These are phyloP conservation scores for Spea hammondii DNA, from an alignment of 2,797 vertebrate genomes.

Conservation along the genomic window DNA sequence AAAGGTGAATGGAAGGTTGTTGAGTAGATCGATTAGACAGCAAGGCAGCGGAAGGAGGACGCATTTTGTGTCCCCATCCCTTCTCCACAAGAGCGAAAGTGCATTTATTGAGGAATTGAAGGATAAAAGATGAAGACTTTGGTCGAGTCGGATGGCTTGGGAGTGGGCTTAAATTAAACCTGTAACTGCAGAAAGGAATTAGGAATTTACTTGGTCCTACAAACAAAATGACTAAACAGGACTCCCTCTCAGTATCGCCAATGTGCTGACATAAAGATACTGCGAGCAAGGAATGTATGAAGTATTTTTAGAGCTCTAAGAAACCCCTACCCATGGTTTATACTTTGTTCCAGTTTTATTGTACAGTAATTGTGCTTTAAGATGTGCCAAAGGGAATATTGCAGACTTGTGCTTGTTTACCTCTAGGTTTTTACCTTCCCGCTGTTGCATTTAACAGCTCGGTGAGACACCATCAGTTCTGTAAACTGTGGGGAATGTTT, in stretches of 20 bases:
- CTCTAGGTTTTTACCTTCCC: no score
- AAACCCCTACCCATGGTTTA: constrained; percentile 1
- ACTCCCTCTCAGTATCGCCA: not conserved
- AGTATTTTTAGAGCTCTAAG: constrained; percentile 22
- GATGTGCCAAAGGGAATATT: constrained; percentile 3
- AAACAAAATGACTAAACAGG: not conserved
- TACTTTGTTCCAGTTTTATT: constrained; percentile 26
- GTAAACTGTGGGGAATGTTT: no score
- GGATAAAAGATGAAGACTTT: constrained; percentile 15
- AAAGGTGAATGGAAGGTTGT: not conserved
- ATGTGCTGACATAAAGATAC: not conserved
- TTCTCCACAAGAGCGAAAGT: constrained; percentile 22
- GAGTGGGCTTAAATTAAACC: not conserved
- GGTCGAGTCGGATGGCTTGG: constrained; percentile 16
- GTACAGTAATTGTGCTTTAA: constrained; percentile 44
- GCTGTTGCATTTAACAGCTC: no score
- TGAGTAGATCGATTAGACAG: constrained; percentile 6
- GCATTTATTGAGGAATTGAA: constrained; percentile 25
- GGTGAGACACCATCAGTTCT: no score
- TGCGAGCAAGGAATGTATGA: constrained; percentile 37
- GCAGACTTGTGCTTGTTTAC: constrained; percentile 41
- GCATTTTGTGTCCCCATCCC: not conserved
- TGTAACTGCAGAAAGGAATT: not conserved
- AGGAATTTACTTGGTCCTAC: constrained; percentile 17
- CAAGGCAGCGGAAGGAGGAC: constrained; percentile 12